These are phyloP conservation scores for Coelinius sp. DNA, from an alignment of 2,888 invertebrate genomes.

Conservation along the genomic window DNA sequence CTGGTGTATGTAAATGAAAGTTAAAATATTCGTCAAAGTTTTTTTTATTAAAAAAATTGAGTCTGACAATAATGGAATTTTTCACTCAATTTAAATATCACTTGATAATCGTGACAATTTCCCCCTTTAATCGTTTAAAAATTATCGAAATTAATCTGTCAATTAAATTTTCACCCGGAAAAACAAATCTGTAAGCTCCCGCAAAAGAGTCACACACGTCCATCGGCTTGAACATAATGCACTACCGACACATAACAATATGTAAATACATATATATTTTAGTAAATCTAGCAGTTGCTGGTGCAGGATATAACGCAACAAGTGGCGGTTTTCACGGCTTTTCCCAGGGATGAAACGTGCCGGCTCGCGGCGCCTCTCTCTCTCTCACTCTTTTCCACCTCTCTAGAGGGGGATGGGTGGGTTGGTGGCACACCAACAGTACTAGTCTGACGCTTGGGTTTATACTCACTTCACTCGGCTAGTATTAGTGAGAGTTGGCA, in stretches of 20 bases:
- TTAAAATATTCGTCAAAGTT: too few species aligned
- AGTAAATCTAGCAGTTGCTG: conserved; percentile 37
- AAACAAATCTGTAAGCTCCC: neutral
- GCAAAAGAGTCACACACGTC: conserved; percentile 7
- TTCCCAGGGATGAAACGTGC: conserved; percentile 67
- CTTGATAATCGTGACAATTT: too few species aligned
- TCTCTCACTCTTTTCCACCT: neutral
- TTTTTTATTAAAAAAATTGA: too few species aligned
- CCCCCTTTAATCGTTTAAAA: neutral
- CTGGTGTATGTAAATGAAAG: too few species aligned
- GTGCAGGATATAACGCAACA: conserved; percentile 65
- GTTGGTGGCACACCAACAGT: conserved; percentile 4
- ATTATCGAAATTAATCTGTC: neutral
- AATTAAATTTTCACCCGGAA: neutral
- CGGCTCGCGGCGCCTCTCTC: conserved; percentile 36
- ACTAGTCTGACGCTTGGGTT: neutral
- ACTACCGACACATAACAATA: conserved; percentile 16
- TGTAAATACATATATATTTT: conserved; percentile 28
- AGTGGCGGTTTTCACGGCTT: conserved; percentile 71
- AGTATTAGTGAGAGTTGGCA: conserved; percentile 21
- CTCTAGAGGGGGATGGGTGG: neutral
- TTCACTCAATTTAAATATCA: too few species aligned
- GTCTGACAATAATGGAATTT: neutral
- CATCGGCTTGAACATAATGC: conserved; percentile 17
- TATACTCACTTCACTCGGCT: conserved; percentile 17